Evolutionary conservation across 2,888 invertebrate species (phyloP).

Genomic region (Geophilus truncorum): DNA sequence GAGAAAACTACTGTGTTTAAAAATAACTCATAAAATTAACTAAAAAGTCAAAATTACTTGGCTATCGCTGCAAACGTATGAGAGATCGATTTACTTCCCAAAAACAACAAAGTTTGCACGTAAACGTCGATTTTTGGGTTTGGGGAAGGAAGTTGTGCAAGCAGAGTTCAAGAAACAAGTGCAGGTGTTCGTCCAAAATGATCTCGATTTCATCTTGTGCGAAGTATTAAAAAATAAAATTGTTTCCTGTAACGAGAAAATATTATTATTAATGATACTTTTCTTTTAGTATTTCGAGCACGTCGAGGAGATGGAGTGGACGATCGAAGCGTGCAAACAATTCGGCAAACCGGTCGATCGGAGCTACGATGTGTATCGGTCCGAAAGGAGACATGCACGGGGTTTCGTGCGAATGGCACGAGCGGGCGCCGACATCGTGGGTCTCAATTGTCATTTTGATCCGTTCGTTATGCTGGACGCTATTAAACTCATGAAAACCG

Average conservation of each 20-base stretch:
- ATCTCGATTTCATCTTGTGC: constrained; percentile 48
- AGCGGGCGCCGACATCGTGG: constrained; percentile 47
- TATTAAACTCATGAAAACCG: constrained; percentile 46
- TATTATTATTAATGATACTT: not conserved
- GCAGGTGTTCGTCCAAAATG: constrained; percentile 46
- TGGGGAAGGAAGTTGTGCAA: constrained; percentile 40
- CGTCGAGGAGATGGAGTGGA: constrained; percentile 50
- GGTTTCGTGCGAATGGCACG: constrained; percentile 47
- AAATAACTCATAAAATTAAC: not conserved
- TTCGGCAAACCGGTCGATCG: constrained; percentile 46
- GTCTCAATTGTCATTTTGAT: constrained; percentile 50
- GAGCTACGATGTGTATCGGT: constrained; percentile 51
- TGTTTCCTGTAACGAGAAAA: too few relatives aligned
- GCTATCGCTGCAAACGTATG: constrained; percentile 98
- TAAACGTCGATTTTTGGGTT: constrained; percentile 95
- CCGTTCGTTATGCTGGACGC: constrained; percentile 45
- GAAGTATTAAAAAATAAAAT: constrained; percentile 43
- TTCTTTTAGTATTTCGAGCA: constrained; percentile 47
- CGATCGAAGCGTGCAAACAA: constrained; percentile 46
- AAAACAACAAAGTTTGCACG: constrained; percentile 85
- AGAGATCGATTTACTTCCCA: constrained; percentile 95
- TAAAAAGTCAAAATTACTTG: constrained; percentile 57
- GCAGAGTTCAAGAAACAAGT: constrained; percentile 47
- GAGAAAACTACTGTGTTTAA: too few relatives aligned
- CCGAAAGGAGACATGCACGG: constrained; percentile 49